Base-by-base conservation (phyloP, 2,888 invertebrate species). In the Sisyra nigra region DNA sequence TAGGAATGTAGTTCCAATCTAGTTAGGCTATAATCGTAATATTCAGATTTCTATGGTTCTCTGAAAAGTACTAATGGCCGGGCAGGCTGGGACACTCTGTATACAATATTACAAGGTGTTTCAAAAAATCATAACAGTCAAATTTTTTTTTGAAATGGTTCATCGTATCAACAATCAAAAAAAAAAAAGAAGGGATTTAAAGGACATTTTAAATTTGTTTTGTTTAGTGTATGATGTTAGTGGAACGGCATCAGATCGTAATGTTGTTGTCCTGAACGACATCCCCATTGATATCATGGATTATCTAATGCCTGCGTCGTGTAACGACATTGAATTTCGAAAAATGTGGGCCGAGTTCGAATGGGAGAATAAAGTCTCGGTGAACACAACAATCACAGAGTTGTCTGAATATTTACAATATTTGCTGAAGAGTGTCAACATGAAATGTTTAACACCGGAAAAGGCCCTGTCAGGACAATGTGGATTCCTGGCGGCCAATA, bases 291-390 rank as follows among this genome's bases (percentile, higher is more conserved):
- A 98, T 66, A 96, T 98, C 53, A 94, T 98, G 88, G 98, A 99
- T 69, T 96, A 96, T 67, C 94, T 96, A 56, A 84, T 96, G 56
- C 96, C 96, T 14, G 93, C 93, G 11, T 65, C 72, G 33, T 97
- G 97, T 63, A 87, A 82, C 42, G 98, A 98, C 62, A 79, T 82
- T 0, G 97, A 98, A 67, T 99, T 98, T 72, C 68, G 98, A 5
- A 84, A 88, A 65, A 99, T 99, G 98, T 99, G 98, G 98, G 92
- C 94, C 2, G 97, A 97, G 70, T 99, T 99, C 67, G 98, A 99
- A 66, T 99, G 98, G 98, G 98, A 99, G 69, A 99, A 99, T 66
- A 99, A 99, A 75, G 93, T 89, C 34, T 82, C 92, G 0, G 94
- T 97, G 2, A 91, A 91, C 61, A 98, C 98, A 1, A 80, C 80